Conservation (phyloP, 2,888 invertebrate species). For the Acanthococcus lagerstroemiae region DNA sequence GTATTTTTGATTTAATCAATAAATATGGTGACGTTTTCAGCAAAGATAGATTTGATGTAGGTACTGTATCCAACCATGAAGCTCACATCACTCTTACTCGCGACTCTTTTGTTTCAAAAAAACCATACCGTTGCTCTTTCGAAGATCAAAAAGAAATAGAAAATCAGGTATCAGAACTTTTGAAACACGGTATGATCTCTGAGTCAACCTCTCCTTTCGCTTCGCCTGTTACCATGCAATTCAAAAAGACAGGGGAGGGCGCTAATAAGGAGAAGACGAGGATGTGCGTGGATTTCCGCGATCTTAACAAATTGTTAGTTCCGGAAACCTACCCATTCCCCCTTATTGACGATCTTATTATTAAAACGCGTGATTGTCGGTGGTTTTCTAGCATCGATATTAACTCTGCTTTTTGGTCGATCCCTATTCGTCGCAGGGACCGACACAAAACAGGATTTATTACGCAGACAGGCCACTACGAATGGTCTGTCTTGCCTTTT, state of each 20-base stretch:
- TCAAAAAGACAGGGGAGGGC: slow-evolving; percentile 4
- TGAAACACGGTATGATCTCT: slow-evolving; percentile 9
- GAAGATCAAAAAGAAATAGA: slow-evolving; percentile 27
- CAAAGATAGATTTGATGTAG: slow-evolving; percentile 16
- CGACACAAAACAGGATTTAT: too few species aligned
- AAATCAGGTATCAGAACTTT: slow-evolving; percentile 13
- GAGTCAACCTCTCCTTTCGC: slow-evolving; percentile 22
- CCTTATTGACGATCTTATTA: slow-evolving; percentile 19
- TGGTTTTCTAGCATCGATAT: slow-evolving; percentile 40
- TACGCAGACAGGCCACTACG: too few species aligned
- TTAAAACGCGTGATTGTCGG: slow-evolving; percentile 35
- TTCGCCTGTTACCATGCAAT: slow-evolving; percentile 4
- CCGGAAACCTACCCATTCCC: slow-evolving; percentile 13
- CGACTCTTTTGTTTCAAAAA: slow-evolving; percentile 9
- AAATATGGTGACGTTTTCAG: not conserved
- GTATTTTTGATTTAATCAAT: not conserved
- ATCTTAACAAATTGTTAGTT: slow-evolving; percentile 12
- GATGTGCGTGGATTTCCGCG: slow-evolving; percentile 18
- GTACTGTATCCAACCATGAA: not conserved
- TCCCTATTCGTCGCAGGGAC: slow-evolving; percentile 3
- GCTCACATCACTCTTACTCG: not conserved
- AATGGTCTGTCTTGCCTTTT: too few species aligned
- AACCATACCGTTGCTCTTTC: slow-evolving; percentile 24
- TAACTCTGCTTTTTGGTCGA: slow-evolving; percentile 41
- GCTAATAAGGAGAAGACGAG: not conserved